These are phyloP conservation scores for Hemaris fuciformis DNA, from an alignment of 2,888 invertebrate species.

Conservation along the genomic window DNA sequence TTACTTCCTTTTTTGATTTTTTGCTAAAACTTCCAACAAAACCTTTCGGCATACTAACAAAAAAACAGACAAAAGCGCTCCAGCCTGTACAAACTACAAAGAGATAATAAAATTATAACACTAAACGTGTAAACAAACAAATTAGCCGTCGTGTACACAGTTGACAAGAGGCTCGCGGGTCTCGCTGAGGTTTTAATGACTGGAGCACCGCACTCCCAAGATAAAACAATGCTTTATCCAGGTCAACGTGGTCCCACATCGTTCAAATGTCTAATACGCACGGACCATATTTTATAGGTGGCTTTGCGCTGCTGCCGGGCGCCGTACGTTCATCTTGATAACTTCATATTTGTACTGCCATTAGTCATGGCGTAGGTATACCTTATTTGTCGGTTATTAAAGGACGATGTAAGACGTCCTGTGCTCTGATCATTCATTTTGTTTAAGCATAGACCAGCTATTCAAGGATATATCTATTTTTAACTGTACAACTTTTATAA, in stretches of 20 bases:
- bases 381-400: background rate
- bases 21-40: too few relatives aligned
- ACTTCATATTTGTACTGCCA: background rate
- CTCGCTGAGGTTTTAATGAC: conserved; percentile 49
- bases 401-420: background rate
- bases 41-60: too few relatives aligned
- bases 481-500: too few relatives aligned
- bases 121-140: conserved; percentile 8
- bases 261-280: conserved; percentile 7
- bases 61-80: background rate
- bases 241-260: conserved; percentile 34
- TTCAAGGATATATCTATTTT: too few relatives aligned
- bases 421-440: background rate
- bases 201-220: conserved; percentile 36
- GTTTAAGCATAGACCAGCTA: too few relatives aligned
- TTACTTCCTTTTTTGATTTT: too few relatives aligned
- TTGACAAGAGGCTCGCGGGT: conserved; percentile 28
- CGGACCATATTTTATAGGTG: conserved; percentile 1
- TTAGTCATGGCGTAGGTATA: too few relatives aligned
- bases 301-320: background rate
- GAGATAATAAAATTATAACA: background rate
- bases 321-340: background rate
- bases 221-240: conserved; percentile 43
- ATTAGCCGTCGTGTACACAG: conserved; percentile 22
- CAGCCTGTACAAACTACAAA: background rate